Evolutionary conservation across 2,113 vertebrate genomes (phyloP).

Genomic region (Campylomormyrus tamandua): DNA sequence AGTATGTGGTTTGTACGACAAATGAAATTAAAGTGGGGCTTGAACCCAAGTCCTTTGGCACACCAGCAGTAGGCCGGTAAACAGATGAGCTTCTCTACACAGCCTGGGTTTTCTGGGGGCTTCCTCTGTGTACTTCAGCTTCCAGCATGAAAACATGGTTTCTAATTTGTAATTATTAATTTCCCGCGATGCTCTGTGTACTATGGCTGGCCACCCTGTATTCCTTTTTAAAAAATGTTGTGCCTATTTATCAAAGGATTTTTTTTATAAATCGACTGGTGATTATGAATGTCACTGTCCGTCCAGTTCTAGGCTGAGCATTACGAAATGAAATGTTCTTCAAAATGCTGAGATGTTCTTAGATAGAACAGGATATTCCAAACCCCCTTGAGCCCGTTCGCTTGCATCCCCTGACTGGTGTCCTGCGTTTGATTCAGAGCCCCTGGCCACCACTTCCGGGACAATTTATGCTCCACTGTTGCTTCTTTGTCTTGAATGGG

Average conservation of each 20-base stretch:
- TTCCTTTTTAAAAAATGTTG: neutral
- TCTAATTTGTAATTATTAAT: neutral
- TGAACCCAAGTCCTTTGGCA: neutral
- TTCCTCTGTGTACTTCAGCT: neutral
- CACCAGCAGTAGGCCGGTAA: neutral
- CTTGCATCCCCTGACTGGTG: neutral
- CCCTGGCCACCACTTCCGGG: neutral
- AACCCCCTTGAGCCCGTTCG: neutral
- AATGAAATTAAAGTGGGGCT: neutral
- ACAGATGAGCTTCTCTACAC: neutral
- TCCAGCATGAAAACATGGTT: neutral
- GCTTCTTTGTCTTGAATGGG: constrained; percentile 14
- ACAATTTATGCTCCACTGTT: neutral
- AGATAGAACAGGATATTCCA: neutral
- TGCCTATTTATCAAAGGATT: neutral
- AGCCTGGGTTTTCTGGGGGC: neutral
- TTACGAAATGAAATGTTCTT: neutral
- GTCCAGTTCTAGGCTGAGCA: neutral
- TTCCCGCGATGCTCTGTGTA: neutral
- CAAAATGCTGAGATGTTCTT: neutral
- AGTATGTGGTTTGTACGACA: neutral
- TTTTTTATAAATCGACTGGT: neutral
- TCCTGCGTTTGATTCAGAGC: neutral
- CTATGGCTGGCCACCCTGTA: neutral
- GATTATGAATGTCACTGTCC: neutral